Conservation (phyloP, 2,797 vertebrate genomes). For the Takifugu ocellatus region DNA sequence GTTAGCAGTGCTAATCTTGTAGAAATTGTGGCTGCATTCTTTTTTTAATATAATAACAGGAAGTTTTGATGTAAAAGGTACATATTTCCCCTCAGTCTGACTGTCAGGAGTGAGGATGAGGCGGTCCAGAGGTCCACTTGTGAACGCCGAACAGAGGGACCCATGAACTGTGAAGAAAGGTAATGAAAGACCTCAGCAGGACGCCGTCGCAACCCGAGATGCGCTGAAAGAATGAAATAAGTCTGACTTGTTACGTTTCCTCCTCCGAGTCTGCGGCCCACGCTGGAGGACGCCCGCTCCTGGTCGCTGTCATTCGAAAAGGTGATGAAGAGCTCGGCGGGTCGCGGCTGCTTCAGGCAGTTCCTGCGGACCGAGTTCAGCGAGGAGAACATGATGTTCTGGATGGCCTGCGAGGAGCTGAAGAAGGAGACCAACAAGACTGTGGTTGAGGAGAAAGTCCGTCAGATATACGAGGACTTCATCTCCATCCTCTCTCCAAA, state of each 20-base stretch:
- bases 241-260: background rate
- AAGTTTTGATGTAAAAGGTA: constrained; percentile 3
- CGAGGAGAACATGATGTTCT: constrained; percentile 98
- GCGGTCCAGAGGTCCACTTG: constrained; percentile 76
- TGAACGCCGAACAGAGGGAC: constrained; percentile 79
- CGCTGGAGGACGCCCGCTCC: constrained; percentile 85
- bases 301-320: constrained; percentile 92
- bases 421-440: constrained; percentile 92
- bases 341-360: constrained; percentile 87
- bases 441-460: constrained; percentile 90
- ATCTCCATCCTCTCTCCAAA: constrained; percentile 97
- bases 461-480: constrained; percentile 95
- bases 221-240: constrained; percentile 6
- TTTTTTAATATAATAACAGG: too few species aligned
- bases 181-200: constrained; percentile 43
- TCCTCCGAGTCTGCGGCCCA: constrained; percentile 77
- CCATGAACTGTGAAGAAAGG: constrained; percentile 85
- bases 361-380: constrained; percentile 97
- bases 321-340: constrained; percentile 88
- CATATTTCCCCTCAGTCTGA: constrained; percentile 76
- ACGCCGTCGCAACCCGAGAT: background rate
- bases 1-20: too few species aligned
- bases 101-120: constrained; percentile 85
- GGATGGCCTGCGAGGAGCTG: constrained; percentile 95
- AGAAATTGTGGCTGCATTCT: too few species aligned